Conservation (phyloP, 2,888 invertebrate species). For the Drosophila birchii region DNA sequence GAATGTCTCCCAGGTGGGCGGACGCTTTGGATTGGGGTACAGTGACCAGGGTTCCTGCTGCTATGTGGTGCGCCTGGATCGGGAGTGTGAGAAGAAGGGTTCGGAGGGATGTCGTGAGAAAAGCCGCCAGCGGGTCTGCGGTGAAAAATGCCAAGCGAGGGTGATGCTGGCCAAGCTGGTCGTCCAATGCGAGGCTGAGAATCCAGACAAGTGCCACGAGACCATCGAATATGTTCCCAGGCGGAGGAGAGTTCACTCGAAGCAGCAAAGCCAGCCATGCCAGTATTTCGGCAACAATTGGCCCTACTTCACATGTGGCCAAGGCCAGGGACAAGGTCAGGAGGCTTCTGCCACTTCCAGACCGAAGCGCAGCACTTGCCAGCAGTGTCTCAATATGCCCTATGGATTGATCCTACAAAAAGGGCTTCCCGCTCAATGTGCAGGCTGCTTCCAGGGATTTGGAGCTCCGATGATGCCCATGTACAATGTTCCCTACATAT, state of each 20-base stretch:
- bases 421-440: constrained; percentile 66
- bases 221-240: constrained; percentile 72
- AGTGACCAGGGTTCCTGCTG: constrained; percentile 82
- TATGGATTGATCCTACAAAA: constrained; percentile 61
- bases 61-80: constrained; percentile 66
- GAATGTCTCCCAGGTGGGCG: constrained; percentile 80
- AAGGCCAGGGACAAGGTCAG: neutral
- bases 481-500: constrained; percentile 26
- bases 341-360: neutral
- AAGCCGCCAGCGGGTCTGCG: constrained; percentile 78
- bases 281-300: constrained; percentile 50
- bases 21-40: constrained; percentile 82
- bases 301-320: constrained; percentile 67
- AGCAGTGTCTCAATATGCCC: constrained; percentile 56
- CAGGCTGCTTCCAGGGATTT: constrained; percentile 47
- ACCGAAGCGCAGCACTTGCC: constrained; percentile 47
- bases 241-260: constrained; percentile 24
- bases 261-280: constrained; percentile 31
- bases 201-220: constrained; percentile 62
- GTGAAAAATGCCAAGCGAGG: constrained; percentile 78
- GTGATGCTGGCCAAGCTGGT: constrained; percentile 76
- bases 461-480: constrained; percentile 47
- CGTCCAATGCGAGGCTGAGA: constrained; percentile 59
- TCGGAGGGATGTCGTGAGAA: constrained; percentile 61
- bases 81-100: constrained; percentile 57